These are phyloP conservation scores for Achroia grisella DNA, from an alignment of 1,140 invertebrate species.

Conservation along the genomic window DNA sequence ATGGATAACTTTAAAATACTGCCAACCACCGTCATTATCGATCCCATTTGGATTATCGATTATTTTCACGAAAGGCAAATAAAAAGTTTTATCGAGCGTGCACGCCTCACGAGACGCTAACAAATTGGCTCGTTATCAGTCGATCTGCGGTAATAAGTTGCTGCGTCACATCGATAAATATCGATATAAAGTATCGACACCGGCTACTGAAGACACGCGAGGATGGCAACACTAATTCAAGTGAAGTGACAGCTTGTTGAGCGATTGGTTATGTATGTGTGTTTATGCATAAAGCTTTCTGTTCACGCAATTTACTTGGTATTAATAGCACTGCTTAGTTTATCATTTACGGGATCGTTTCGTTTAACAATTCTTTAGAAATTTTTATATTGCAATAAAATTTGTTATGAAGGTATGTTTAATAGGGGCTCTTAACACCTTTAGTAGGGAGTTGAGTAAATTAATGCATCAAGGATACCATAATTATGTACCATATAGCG, in stretches of 20 bases:
- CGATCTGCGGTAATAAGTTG: slow-evolving; percentile 43
- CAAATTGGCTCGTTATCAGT: slow-evolving; percentile 54
- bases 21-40: slow-evolving; percentile 5
- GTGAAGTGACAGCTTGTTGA: slow-evolving; percentile 15
- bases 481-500: no score
- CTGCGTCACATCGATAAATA: slow-evolving; percentile 44
- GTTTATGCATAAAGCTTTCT: slow-evolving; percentile 3
- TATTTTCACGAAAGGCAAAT: slow-evolving; percentile 5
- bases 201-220: slow-evolving; percentile 21
- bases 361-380: neutral
- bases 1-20: neutral
- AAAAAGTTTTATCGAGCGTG: slow-evolving; percentile 9
- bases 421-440: no score
- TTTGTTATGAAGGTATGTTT: no score
- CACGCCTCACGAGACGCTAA: slow-evolving; percentile 20
- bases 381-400: no score
- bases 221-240: slow-evolving; percentile 25
- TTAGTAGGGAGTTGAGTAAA: no score
- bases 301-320: neutral
- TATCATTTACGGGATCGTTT: neutral
- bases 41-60: slow-evolving; percentile 8
- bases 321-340: no score
- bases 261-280: slow-evolving; percentile 5
- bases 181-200: slow-evolving; percentile 41
- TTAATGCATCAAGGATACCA: no score